A percentile compares a stretch with the other conserved stretches of the same genome.
Conservation (phyloP, 1,140 invertebrate species). For the Heliconius melpomene region DNA sequence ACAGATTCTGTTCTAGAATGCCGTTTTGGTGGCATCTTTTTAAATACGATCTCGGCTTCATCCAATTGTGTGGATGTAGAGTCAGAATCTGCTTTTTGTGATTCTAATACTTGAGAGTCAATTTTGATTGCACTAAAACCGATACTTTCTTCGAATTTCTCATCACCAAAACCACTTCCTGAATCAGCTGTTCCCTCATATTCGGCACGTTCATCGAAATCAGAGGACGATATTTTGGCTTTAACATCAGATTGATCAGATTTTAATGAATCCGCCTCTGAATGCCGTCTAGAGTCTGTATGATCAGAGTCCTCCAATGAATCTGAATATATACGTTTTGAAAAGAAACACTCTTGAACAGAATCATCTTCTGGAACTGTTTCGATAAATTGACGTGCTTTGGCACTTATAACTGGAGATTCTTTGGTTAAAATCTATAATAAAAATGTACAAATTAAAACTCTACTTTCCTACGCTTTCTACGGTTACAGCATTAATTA, state of each 20-base stretch:
- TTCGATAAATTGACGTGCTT: conserved; percentile 80
- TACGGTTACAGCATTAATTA: too few relatives aligned
- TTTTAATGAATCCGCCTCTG: conserved; percentile 79
- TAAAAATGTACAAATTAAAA: conserved; percentile 3
- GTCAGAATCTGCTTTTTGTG: conserved; percentile 67
- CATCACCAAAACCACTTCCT: conserved; percentile 75
- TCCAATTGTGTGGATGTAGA: conserved; percentile 56
- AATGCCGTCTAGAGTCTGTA: conserved; percentile 77
- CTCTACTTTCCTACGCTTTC: too few relatives aligned
- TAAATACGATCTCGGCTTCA: conserved; percentile 70
- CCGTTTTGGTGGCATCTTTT: conserved; percentile 76
- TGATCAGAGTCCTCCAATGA: conserved; percentile 80
- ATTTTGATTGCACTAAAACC: conserved; percentile 71
- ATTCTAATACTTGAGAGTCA: conserved; percentile 56
- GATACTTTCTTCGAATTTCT: conserved; percentile 77
- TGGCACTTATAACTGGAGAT: conserved; percentile 78
- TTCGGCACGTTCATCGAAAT: conserved; percentile 77
- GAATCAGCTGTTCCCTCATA: conserved; percentile 74
- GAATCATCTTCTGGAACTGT: conserved; percentile 80
- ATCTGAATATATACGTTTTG: conserved; percentile 80
- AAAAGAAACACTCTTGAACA: conserved; percentile 81
- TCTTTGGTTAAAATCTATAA: conserved; percentile 66
- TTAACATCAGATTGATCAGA: conserved; percentile 79
- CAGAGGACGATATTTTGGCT: conserved; percentile 74
- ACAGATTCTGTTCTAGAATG: conserved; percentile 78